Percentiles rank a stretch among this genome's conserved stretches.
These are phyloP conservation scores for Pseudomyrmex flavicornis DNA, from an alignment of 1,140 invertebrate genomes.

Conservation along the genomic window DNA sequence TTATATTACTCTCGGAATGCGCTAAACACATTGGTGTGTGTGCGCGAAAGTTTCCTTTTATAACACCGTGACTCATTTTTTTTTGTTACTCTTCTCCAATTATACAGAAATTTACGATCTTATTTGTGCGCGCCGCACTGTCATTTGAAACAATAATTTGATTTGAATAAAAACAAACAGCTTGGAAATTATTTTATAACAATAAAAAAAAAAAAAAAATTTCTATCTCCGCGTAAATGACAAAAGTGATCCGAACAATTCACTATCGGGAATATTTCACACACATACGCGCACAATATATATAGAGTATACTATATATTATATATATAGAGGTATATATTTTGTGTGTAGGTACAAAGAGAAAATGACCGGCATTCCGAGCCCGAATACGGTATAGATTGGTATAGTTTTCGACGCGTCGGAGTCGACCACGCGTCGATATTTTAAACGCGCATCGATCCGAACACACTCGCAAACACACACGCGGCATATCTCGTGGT, in stretches of 20 bases:
- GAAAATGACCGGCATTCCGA: background rate
- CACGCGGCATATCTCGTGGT: background rate
- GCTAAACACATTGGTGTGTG: background rate
- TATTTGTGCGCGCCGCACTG: background rate
- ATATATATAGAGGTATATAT: too few species aligned
- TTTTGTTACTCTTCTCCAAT: background rate
- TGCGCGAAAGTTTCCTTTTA: background rate
- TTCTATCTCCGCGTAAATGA: background rate
- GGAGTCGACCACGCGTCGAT: slow-evolving; percentile 30
- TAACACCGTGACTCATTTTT: background rate
- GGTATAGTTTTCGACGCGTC: slow-evolving; percentile 2
- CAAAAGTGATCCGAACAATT: background rate
- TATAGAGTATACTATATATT: too few species aligned
- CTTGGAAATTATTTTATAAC: slow-evolving; percentile 7
- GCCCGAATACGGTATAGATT: background rate
- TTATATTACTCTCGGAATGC: background rate
- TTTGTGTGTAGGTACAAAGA: too few species aligned
- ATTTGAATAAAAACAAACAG: background rate
- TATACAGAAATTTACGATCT: background rate
- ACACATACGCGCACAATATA: background rate
- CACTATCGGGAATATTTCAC: background rate
- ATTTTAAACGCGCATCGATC: slow-evolving; percentile 53
- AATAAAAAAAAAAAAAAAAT: background rate
- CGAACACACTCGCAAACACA: slow-evolving; percentile 27
- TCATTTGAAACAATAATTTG: background rate